Base-by-base conservation (phyloP, 2,888 invertebrate genomes). In the Malthinus flaveolus region DNA sequence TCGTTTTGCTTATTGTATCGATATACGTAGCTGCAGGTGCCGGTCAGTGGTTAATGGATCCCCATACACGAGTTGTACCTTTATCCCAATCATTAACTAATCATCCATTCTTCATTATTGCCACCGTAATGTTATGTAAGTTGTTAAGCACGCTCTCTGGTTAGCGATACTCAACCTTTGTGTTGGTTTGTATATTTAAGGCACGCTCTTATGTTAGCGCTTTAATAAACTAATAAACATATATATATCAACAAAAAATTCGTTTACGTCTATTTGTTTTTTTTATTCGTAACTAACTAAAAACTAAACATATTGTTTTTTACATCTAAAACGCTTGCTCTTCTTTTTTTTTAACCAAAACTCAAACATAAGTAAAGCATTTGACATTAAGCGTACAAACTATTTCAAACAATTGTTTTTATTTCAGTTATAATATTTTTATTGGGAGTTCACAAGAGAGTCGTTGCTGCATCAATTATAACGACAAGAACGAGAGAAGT, bases 11-110 rank as follows among this genome's bases (percentile, higher is more conserved):
- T 51, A 85, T 93, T 49, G 89, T 95, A 61, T 93, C 96, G 1
- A 83, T 95, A 11, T 94, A 94, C 72, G 95, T 96, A 52, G 93
- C 95, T 8, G 88, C 94, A 56, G 95, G 96, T 7, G 97, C 97
- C 2, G 97, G 95, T 86, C 93, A 94, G 73, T 98, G 97, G 97
- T 81, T 98, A 42, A 89, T 91, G 72, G 97, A 97, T 78, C 96
- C 97, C 0, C 87, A 91, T 56, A 96, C 97, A 12, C 89, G 94
- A n/a, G 88, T 93, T 54, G 90, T 96, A 34, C 90, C 95, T 5
- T 87, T 97, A 61, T 86, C 90, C 12, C 95, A 97, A 78, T 97
- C 97, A 1, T 81, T 98, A 49, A 86, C 89, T 78, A 95, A 96
- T 77, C 97, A 98, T 81, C 92, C 95, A 32, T 91, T 97, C 76